These are phyloP conservation scores for Palythoa caribaeorum DNA, from an alignment of 92 coral and sea anemone species.

Conservation along the genomic window DNA sequence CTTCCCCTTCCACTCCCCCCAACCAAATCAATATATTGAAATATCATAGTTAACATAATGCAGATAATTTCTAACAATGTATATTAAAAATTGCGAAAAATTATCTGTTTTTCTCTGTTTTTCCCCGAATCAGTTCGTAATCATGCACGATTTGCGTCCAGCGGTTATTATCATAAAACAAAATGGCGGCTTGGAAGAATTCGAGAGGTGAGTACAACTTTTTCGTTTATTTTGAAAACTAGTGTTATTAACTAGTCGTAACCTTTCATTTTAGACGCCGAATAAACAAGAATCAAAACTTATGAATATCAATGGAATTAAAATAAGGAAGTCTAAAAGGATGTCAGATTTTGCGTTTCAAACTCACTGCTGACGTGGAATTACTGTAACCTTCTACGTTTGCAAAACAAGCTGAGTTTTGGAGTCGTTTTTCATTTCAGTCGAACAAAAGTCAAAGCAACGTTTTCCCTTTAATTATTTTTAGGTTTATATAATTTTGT, in stretches of 20 bases:
- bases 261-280: too few relatives aligned
- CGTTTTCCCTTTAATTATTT: neutral
- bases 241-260: neutral
- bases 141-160: neutral
- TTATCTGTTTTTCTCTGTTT: too few relatives aligned
- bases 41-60: too few relatives aligned
- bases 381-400: neutral
- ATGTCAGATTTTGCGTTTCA: neutral
- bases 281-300: neutral
- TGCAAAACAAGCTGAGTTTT: neutral
- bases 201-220: constrained; percentile 31
- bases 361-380: neutral
- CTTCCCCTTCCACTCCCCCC: too few relatives aligned
- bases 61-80: too few relatives aligned
- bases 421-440: neutral
- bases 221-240: neutral
- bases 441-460: neutral
- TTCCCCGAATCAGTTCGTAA: too few relatives aligned
- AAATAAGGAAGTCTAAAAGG: neutral
- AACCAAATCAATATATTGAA: too few relatives aligned
- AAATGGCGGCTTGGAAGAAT: constrained; percentile 41
- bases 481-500: too few relatives aligned
- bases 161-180: constrained; percentile 12
- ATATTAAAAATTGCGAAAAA: too few relatives aligned
- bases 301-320: neutral